Base-by-base conservation (phyloP, 2,113 vertebrate genomes). In the Nematolebias whitei region DNA sequence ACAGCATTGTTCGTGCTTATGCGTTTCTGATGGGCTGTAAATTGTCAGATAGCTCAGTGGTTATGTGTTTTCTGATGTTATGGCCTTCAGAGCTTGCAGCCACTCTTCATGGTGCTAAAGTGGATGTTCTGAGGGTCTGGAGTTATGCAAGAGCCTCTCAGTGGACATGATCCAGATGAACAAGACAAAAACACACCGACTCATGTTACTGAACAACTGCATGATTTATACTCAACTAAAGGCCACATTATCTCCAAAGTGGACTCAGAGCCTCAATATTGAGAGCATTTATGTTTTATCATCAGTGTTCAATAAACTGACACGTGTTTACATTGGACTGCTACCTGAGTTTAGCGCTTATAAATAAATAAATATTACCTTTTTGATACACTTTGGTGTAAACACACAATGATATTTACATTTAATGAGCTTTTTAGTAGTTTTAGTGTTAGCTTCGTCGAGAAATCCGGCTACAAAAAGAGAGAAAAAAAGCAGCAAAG, bases 141-240 rank as follows among this genome's bases (percentile, higher is more conserved):
- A 68, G 79, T 91, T 91, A 89, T 57, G 72, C 63, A 89, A 90
- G 77, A 80, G 80, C 52, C 74, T 56, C 74, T 78, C 72, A 5
- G 76, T 85, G 82, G 85, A 86, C 78, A 75, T 70, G 68, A 64
- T 85, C 89, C 87, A 88, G 86, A 82, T 71, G 81, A 87, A 60
- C 53, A 78, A 74, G 76, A 85, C 82, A 83, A 88, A 88, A 90
- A 90, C 87, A 88, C 61, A 32, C 48, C 75, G 84, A 84, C 78
- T 85, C 75, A 58, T 57, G 69, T 76, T 65, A 57, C 63, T 54
- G 73, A 74, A 69, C 68, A 65, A 63, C 59, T 79, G 65, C 49
- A 62, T n/a, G 53, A 48, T 5, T 10, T 38, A 35, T 29, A 29
- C 26, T 29, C 26, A 29, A 44, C 47, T 41, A 35, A 14, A 73